These are phyloP conservation scores for Hydrolagus colliei DNA, from an alignment of 2,797 vertebrate genomes.

Conservation along the genomic window DNA sequence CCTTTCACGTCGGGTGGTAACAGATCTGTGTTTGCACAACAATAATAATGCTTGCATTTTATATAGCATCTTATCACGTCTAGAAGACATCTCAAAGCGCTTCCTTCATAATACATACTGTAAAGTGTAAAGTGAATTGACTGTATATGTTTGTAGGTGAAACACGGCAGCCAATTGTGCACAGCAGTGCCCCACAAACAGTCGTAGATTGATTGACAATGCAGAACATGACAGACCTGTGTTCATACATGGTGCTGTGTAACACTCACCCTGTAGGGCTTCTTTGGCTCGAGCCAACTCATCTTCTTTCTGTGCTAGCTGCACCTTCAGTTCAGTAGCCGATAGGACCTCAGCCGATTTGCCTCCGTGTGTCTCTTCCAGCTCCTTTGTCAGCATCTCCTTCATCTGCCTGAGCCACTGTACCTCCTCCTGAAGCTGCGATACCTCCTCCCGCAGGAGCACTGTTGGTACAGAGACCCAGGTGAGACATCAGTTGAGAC, in stretches of 20 bases:
- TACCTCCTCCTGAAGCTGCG: conserved; percentile 90
- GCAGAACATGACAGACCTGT: not conserved
- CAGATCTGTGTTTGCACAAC: too few species aligned
- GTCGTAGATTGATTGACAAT: too few species aligned
- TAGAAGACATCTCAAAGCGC: too few species aligned
- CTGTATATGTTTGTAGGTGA: too few species aligned
- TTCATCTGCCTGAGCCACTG: conserved; percentile 93
- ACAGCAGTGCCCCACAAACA: too few species aligned
- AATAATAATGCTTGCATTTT: not conserved
- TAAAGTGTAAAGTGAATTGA: too few species aligned
- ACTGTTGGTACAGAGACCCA: conserved; percentile 49
- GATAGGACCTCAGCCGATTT: conserved; percentile 82
- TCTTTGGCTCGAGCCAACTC: conserved; percentile 90
- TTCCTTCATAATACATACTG: too few species aligned
- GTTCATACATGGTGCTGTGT: conserved; percentile 28
- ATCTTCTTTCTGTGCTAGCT: conserved; percentile 89
- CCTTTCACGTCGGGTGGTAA: too few species aligned
- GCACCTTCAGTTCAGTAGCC: conserved; percentile 85
- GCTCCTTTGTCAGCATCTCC: conserved; percentile 89
- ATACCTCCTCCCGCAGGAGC: conserved; percentile 87
- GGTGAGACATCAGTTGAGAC: too few species aligned
- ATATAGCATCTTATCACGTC: too few species aligned
- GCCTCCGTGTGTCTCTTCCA: conserved; percentile 83
- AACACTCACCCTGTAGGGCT: conserved; percentile 82
- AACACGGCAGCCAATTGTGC: too few species aligned